Base-by-base conservation (phyloP, 2,888 invertebrate species). In the Tuberolachnus salignus region DNA sequence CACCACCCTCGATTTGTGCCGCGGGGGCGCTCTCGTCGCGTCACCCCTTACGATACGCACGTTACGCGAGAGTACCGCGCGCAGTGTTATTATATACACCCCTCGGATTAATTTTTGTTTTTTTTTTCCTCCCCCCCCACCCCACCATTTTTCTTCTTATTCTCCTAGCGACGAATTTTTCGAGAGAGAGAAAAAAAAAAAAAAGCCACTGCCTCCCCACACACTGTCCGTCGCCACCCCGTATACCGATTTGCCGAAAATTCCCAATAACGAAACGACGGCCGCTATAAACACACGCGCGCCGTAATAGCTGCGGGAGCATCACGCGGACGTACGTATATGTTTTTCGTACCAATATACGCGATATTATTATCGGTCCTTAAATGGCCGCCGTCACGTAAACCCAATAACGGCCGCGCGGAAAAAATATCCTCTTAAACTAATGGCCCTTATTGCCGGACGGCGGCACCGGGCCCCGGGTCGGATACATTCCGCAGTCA, bases 331-430 rank as follows among this genome's bases (percentile, higher is more conserved):
- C 46, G 13, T 46, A 23, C 57, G 13, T 8, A 16, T 46, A 44
- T 3, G 46, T 19, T 16, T 42, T 21, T 44, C 16, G 46, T 46
- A 64, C 64, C 55, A 44, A 70, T 70, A 72, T 59, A 26, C n/a
- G 19, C 42, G 53, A 53, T 21, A 42, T 66, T 71, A 71, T 71
- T 59, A 67, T 51, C 59, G 8, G 23, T 75, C 21, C 46, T 13
- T 75, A 78, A 78, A 67, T 16, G 66, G 49, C 57, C 49, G 46
- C 66, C 67, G 67, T 78, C 75, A 78, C 75, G 75, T 78, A 78
- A 69, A 78, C 34, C 67, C 75, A 78, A 78, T 78, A 78, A 67
- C 66, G 55, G 26, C 57, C 23, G 3, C 49, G 19, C 73, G 34
- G 34, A 34, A n/a, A 75, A 67, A 75, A 57, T 57, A 57, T 75